Conservation (phyloP, 2,797 vertebrate species). For the Pseudochaenichthys georgianus region DNA sequence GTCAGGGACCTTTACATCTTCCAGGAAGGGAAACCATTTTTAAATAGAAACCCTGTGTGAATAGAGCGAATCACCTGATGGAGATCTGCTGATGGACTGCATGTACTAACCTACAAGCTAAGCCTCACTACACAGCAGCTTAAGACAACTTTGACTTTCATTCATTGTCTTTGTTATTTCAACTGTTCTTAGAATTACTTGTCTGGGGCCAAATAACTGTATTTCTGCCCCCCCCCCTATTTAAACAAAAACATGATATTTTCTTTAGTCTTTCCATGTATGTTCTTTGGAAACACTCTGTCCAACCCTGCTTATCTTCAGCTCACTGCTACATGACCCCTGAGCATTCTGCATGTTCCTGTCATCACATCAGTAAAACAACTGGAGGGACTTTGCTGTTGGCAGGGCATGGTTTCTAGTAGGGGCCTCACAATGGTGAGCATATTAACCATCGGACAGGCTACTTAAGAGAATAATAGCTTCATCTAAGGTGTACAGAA, state of each 20-base stretch:
- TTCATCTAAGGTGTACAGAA: background rate
- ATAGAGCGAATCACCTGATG: constrained; percentile 10
- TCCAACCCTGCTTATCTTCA: constrained; percentile 27
- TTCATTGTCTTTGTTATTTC: background rate
- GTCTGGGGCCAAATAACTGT: background rate
- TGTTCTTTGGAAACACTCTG: constrained; percentile 19
- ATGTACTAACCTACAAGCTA: background rate
- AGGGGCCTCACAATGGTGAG: background rate
- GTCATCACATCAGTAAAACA: constrained; percentile 42
- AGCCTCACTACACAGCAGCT: constrained; percentile 1
- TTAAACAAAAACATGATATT: background rate
- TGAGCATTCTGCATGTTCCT: constrained; percentile 55
- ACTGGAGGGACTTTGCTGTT: constrained; percentile 8
- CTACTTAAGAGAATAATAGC: background rate
- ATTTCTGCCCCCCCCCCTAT: background rate
- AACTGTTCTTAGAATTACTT: background rate
- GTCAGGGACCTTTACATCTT: no score
- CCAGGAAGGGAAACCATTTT: no score
- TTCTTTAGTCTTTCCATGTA: background rate
- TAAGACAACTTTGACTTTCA: background rate
- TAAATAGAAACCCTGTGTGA: background rate
- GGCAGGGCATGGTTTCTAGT: background rate
- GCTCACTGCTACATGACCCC: constrained; percentile 29
- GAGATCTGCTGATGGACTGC: constrained; percentile 10
- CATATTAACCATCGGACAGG: background rate